These are phyloP conservation scores for Drosophila bocki DNA, from an alignment of 1,140 invertebrate species.

Conservation along the genomic window DNA sequence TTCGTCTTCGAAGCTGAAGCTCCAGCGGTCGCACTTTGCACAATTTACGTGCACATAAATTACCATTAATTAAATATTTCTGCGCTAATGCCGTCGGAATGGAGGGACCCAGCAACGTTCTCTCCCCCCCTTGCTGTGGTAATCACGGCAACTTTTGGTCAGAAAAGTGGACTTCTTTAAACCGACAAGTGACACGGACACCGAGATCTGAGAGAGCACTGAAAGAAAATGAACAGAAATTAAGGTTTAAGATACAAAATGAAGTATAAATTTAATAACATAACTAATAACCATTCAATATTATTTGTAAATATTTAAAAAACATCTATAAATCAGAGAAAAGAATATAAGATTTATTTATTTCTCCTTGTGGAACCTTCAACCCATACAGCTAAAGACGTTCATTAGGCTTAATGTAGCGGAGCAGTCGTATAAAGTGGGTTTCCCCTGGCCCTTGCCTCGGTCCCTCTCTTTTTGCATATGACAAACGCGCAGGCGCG, in stretches of 20 bases:
- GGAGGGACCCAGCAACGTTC: constrained; percentile 3
- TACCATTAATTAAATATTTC: constrained; percentile 83
- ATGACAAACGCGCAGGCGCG: constrained; percentile 75
- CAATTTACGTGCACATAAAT: constrained; percentile 82
- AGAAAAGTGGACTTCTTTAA: constrained; percentile 48
- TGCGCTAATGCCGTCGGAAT: constrained; percentile 67
- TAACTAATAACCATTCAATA: background rate
- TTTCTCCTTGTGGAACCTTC: constrained; percentile 8
- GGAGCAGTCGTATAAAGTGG: constrained; percentile 38
- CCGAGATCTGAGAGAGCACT: constrained; percentile 7
- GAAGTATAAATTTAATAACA: no score
- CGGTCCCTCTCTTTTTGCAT: constrained; percentile 61
- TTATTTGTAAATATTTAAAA: background rate
- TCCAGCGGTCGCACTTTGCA: constrained; percentile 68
- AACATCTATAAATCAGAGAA: background rate
- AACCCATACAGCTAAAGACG: constrained; percentile 69
- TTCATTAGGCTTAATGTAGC: constrained; percentile 80
- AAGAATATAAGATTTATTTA: background rate
- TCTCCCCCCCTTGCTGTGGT: constrained; percentile 24
- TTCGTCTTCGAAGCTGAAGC: constrained; percentile 31
- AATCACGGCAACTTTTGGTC: constrained; percentile 74
- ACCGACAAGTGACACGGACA: constrained; percentile 75
- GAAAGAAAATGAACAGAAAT: background rate
- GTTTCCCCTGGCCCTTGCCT: background rate
- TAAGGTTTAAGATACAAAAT: background rate